phyloP scores from a whole-genome alignment of 2,113 vertebrate genomes.

The Syngnathus scovelli region DNA sequence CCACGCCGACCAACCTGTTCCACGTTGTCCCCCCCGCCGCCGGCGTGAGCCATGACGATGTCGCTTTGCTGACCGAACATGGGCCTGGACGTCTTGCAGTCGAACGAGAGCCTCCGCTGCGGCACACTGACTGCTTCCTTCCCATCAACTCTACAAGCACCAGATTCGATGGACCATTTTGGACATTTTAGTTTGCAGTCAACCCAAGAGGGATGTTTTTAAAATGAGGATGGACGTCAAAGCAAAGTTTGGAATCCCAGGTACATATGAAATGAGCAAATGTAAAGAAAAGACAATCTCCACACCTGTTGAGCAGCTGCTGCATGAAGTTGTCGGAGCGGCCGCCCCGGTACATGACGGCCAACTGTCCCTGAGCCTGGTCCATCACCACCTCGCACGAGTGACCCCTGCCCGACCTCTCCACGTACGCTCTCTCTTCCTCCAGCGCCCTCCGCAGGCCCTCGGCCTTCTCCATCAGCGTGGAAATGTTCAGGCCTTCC shows the following conservation, averaged over 20 bases:
- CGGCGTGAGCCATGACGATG: constrained; percentile 74
- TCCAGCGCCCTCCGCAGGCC: constrained; percentile 87
- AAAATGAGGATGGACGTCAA: no score
- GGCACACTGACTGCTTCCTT: constrained; percentile 80
- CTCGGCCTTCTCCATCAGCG: constrained; percentile 93
- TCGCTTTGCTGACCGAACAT: constrained; percentile 76
- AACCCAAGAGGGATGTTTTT: no score
- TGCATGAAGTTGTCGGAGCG: constrained; percentile 95
- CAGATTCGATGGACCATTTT: background rate
- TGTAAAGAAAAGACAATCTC: no score
- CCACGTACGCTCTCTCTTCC: constrained; percentile 88
- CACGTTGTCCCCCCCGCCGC: constrained; percentile 70
- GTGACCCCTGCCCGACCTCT: constrained; percentile 75
- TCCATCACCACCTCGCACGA: constrained; percentile 76
- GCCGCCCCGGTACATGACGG: constrained; percentile 82
- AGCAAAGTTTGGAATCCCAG: no score
- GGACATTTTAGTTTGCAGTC: no score
- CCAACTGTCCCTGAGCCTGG: constrained; percentile 77
- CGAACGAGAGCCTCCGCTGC: constrained; percentile 78
- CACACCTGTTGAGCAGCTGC: constrained; percentile 88
- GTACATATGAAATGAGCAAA: no score
- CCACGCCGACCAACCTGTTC: constrained; percentile 57
- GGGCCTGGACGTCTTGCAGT: constrained; percentile 79
- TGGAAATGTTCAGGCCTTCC: constrained; percentile 92
- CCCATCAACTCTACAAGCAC: constrained; percentile 80